Evolutionary conservation across 2,797 vertebrate species (phyloP).

Genomic region (Pteropus rufus): DNA sequence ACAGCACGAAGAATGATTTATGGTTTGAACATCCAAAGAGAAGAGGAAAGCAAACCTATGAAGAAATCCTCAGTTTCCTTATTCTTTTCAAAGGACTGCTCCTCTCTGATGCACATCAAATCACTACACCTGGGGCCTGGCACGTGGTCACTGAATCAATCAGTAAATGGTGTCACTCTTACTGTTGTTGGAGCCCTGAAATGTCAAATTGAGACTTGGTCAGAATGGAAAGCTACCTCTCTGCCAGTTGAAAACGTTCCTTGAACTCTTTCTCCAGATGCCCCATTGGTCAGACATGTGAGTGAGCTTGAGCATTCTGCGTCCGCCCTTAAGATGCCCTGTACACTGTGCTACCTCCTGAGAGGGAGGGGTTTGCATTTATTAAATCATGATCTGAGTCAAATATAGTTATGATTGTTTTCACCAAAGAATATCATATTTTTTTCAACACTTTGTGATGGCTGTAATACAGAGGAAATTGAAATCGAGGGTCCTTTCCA

Average conservation of each 20-base stretch:
- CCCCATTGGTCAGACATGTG: neutral
- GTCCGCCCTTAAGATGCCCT: neutral
- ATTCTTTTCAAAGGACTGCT: neutral
- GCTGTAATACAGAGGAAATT: conserved; percentile 23
- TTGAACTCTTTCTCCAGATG: neutral
- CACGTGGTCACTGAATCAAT: accelerated
- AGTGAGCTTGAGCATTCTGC: neutral
- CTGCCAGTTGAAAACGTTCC: neutral
- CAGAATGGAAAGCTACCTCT: neutral
- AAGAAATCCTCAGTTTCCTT: neutral
- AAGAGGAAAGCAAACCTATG: neutral
- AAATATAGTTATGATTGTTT: conserved; percentile 33
- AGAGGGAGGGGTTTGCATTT: neutral
- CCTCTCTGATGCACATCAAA: accelerated
- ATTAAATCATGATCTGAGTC: conserved; percentile 22
- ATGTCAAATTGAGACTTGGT: neutral
- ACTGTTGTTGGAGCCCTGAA: neutral
- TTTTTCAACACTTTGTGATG: conserved; percentile 17
- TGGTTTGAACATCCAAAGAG: neutral
- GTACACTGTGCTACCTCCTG: too few species aligned
- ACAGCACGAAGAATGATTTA: neutral
- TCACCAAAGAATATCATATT: conserved; percentile 23
- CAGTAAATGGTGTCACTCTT: neutral
- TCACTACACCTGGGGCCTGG: neutral
- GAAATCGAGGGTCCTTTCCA: conserved; percentile 39